A percentile compares a stretch with the other conserved stretches of the same genome.
Conservation (phyloP, 2,888 invertebrate genomes). For the Tachina fera region DNA sequence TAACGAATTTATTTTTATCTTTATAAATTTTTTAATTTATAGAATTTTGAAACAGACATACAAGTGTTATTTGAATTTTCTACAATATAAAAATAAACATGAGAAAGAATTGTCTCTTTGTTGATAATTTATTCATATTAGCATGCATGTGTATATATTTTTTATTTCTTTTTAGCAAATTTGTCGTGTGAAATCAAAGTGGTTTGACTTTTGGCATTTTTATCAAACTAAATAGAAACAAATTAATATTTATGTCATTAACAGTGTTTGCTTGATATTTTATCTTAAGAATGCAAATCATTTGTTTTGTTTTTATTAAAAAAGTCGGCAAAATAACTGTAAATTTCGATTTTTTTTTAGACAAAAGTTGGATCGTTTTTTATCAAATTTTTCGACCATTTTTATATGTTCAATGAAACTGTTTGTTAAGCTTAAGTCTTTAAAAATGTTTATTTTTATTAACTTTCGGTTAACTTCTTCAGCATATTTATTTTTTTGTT, state of each 20-base stretch:
- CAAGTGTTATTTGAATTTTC: constrained; percentile 33
- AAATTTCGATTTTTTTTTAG: no score
- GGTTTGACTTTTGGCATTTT: constrained; percentile 67
- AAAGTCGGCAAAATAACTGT: background rate
- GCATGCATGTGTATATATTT: background rate
- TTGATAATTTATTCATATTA: constrained; percentile 41
- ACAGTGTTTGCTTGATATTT: background rate
- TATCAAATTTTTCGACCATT: no score
- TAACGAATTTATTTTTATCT: constrained; percentile 23
- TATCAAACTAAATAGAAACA: background rate
- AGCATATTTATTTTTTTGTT: background rate
- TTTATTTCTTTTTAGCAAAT: constrained; percentile 32
- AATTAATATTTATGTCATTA: constrained; percentile 32
- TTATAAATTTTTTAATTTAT: constrained; percentile 27
- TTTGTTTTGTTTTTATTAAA: constrained; percentile 9
- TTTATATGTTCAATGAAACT: no score
- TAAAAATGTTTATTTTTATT: background rate
- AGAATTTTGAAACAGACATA: constrained; percentile 28
- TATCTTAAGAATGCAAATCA: constrained; percentile 39
- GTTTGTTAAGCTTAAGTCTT: no score
- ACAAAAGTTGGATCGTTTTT: background rate
- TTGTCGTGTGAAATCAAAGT: constrained; percentile 60
- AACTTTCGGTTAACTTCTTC: background rate
- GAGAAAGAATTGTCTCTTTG: constrained; percentile 38
- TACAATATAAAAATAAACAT: background rate